Conservation (phyloP, 2,797 vertebrate species). For the Urocyon cinereoargenteus region DNA sequence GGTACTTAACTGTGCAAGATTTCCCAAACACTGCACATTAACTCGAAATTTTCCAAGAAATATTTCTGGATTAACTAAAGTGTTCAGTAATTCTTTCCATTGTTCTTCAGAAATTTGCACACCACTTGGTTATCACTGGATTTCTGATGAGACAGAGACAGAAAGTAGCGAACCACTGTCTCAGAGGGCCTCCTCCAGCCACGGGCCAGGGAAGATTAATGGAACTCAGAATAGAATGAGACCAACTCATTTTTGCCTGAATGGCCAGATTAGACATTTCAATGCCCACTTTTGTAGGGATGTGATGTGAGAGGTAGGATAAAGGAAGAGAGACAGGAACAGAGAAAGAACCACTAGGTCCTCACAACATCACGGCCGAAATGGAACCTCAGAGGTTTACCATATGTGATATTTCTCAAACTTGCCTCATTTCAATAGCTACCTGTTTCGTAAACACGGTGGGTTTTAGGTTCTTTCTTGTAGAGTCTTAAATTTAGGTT, state of each 20-base stretch:
- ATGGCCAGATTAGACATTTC: not conserved
- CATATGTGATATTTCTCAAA: not conserved
- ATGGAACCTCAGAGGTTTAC: not conserved
- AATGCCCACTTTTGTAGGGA: not conserved
- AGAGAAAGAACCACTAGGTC: not conserved
- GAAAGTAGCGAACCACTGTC: not conserved
- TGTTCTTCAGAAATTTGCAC: constrained; percentile 53
- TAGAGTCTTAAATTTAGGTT: constrained; percentile 31
- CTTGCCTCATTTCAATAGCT: not conserved
- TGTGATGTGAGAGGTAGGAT: not conserved
- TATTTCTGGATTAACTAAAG: constrained; percentile 63
- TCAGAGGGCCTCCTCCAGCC: not conserved
- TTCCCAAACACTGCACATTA: constrained; percentile 51
- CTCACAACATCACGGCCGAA: not conserved
- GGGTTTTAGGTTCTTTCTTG: not conserved
- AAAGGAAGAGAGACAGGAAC: not conserved
- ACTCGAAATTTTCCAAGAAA: constrained; percentile 35
- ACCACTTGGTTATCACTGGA: not conserved
- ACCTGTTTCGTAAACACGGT: not conserved
- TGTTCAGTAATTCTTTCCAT: not conserved
- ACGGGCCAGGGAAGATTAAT: constrained; percentile 60
- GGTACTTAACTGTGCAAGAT: not conserved
- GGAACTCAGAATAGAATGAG: constrained; percentile 44
- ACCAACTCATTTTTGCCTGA: constrained; percentile 38
- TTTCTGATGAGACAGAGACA: not conserved